Base-by-base conservation (phyloP, 2,113 vertebrate species). In the Leptosomus discolor region DNA sequence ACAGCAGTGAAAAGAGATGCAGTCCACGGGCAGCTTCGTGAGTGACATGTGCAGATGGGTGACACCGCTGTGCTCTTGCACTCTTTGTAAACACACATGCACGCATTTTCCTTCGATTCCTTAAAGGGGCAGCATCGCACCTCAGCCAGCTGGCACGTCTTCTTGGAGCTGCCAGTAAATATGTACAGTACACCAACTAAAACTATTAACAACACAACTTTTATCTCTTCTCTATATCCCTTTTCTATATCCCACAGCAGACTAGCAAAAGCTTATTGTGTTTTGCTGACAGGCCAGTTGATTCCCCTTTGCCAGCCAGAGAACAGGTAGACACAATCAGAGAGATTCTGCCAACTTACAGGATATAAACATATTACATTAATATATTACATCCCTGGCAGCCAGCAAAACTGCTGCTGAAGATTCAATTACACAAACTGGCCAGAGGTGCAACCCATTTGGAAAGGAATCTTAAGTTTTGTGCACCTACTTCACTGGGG, bases 111-210 rank as follows among this genome's bases (percentile, higher is more conserved):
- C 91, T 61, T 32, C 92, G 23, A 27, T 86, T 82, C 95, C 92
- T 97, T 97, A 95, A 97, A 97, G 92, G 86, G 91, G 88, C 81
- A 95, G 89, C 58, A 89, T 87, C 53, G 10, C 85, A 94, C 88
- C 80, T 74, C 71, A 27, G 30, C 29, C 3, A 80, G 58, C 41
- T 51, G 58, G 41, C n/a, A 80, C 4, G 1, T 51, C 57, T 65
- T 48, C 67, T 50, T 43, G 24, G 27, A 88, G 46, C 86, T 53
- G 37, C 18, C 39, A 48, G n/a, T 10, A 92, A 81, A 85, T 16
- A 51, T 8, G 37, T 3, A 41, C 7, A 26, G 4, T 14, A 19
- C 36, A 37, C 51, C 29, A 81, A 41, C 56, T 68, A 68, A 71
- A 92, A 85, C 16, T 18, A 50, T 27, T 57, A 74, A 37, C 5